A percentile compares a stretch with the other conserved stretches of the same genome.
phyloP scores from a whole-genome alignment of 2,888 invertebrate genomes.

The Malthinus flaveolus region DNA sequence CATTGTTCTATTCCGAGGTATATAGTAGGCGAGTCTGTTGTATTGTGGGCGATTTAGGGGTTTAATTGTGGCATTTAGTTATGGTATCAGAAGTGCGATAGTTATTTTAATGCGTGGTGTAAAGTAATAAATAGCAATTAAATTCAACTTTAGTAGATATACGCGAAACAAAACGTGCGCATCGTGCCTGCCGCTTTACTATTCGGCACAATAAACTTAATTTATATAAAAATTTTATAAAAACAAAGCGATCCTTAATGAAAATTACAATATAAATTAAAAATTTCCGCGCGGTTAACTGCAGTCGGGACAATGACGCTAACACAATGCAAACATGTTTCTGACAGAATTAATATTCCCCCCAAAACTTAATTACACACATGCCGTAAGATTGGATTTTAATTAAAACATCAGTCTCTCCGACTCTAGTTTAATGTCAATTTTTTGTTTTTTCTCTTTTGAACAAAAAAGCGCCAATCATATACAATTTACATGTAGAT shows the following conservation, averaged over 20 bases:
- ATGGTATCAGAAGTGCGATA: conserved; percentile 44
- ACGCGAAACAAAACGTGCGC: conserved; percentile 5
- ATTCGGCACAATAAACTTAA: background rate
- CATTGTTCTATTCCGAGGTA: conserved; percentile 35
- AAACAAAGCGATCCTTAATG: conserved; percentile 23
- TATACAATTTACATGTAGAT: conserved; percentile 18
- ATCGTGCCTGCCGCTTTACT: background rate
- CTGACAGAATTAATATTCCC: conserved; percentile 30
- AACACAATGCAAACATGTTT: conserved; percentile 24
- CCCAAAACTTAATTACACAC: conserved; percentile 32
- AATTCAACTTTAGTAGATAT: conserved; percentile 36
- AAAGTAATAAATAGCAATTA: conserved; percentile 50
- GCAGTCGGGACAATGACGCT: conserved; percentile 17
- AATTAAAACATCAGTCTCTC: conserved; percentile 31
- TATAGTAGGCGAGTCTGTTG: conserved; percentile 35
- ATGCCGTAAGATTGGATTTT: conserved; percentile 29
- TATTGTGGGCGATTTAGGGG: conserved; percentile 39
- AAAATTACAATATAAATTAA: conserved; percentile 31
- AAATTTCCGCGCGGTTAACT: conserved; percentile 22
- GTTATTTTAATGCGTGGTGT: conserved; percentile 41
- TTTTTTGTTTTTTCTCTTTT: conserved; percentile 19
- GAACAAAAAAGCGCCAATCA: conserved; percentile 9
- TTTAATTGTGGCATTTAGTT: conserved; percentile 47
- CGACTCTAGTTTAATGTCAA: conserved; percentile 12
- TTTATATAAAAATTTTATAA: conserved; percentile 10